Evolutionary conservation across 2,888 invertebrate species (phyloP).

Genomic region (Drosophila anomelani): DNA sequence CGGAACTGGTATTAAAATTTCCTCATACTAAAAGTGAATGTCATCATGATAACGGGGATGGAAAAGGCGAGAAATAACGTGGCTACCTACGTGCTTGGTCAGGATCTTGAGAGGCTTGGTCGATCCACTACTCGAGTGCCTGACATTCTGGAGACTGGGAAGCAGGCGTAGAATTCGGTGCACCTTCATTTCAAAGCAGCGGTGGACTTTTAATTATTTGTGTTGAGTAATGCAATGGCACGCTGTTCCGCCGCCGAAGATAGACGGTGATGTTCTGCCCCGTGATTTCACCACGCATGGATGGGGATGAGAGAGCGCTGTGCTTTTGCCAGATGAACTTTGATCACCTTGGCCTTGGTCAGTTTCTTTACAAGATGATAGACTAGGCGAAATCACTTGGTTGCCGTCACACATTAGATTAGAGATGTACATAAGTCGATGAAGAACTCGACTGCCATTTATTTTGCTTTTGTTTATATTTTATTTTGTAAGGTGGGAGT

Average conservation of each 20-base stretch:
- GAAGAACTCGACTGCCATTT: not conserved
- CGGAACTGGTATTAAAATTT: conserved; percentile 88
- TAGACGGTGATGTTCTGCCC: conserved; percentile 8
- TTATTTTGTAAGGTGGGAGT: not conserved
- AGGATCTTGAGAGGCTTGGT: conserved; percentile 46
- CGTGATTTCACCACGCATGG: conserved; percentile 46
- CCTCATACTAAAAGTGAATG: conserved; percentile 84
- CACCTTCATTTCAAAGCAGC: conserved; percentile 44
- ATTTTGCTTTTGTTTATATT: not conserved
- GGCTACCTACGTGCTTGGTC: conserved; percentile 59
- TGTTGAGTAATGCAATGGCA: conserved; percentile 17
- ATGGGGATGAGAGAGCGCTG: conserved; percentile 13
- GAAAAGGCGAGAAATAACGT: accelerated
- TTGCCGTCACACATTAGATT: not conserved
- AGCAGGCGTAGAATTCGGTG: conserved; percentile 35
- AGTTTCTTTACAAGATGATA: conserved; percentile 10
- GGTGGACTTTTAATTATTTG: not conserved
- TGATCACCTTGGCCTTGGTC: conserved; percentile 45
- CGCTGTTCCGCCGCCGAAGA: conserved; percentile 2
- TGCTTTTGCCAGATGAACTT: conserved; percentile 41
- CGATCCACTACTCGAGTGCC: conserved; percentile 36
- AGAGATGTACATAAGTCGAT: not conserved
- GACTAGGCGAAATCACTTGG: not conserved
- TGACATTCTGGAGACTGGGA: conserved; percentile 15
- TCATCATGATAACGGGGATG: not conserved